Conservation (phyloP, 2,797 vertebrate genomes). For the Aselliscus stoliczkanus region DNA sequence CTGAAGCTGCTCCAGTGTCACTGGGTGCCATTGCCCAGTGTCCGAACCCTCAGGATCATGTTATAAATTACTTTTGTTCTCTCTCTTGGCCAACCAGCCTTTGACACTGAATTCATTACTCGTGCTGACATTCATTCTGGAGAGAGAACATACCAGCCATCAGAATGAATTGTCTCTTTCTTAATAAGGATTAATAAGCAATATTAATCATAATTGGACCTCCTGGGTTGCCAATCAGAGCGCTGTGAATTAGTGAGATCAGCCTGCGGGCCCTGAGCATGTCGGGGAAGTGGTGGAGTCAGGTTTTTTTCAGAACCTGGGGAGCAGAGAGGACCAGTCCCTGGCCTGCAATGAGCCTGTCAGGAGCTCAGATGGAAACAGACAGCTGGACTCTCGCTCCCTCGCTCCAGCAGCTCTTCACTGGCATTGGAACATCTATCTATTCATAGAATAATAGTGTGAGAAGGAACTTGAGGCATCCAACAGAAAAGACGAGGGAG, state of each 20-base stretch:
- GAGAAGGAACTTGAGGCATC: fast-evolving
- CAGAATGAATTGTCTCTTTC: background rate
- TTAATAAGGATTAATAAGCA: background rate
- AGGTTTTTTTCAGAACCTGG: background rate
- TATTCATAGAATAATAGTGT: background rate
- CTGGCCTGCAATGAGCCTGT: fast-evolving
- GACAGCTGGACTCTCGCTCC: fast-evolving
- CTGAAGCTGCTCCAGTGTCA: fast-evolving
- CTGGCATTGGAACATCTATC: fast-evolving
- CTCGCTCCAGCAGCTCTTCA: fast-evolving
- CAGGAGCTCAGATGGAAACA: background rate
- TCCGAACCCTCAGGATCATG: background rate
- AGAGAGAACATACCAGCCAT: background rate
- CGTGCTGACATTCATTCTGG: background rate
- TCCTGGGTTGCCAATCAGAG: background rate
- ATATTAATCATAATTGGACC: background rate
- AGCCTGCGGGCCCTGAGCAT: background rate
- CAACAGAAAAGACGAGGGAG: background rate
- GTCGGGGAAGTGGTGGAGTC: background rate
- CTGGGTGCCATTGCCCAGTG: background rate
- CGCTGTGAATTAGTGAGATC: background rate
- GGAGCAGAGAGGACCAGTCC: background rate
- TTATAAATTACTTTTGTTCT: background rate
- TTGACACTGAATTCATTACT: background rate
- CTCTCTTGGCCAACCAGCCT: background rate